Evolutionary conservation across 2,113 vertebrate species (phyloP).

Genomic region (Ictalurus furcatus): DNA sequence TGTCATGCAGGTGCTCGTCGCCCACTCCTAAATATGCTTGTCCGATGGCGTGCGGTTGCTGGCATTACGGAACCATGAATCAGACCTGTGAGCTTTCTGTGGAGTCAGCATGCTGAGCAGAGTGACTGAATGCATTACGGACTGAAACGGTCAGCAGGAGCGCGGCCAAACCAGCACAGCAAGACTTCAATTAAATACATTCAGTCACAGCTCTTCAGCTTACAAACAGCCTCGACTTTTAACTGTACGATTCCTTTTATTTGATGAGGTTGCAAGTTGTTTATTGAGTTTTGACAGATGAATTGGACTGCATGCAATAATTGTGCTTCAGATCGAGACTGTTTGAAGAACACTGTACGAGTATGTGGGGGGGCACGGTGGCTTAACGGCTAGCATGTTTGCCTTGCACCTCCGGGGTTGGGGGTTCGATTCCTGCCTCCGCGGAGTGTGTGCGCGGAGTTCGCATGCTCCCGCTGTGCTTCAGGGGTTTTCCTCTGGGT

Average conservation of each 20-base stretch:
- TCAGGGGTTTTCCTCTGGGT: too few species aligned
- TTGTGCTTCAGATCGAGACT: not conserved
- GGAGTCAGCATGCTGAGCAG: slow-evolving; percentile 45
- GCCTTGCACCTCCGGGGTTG: too few species aligned
- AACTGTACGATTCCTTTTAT: not conserved
- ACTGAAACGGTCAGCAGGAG: not conserved
- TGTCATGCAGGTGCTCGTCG: slow-evolving; percentile 49
- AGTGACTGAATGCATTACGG: slow-evolving; percentile 36
- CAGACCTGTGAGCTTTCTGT: slow-evolving; percentile 25
- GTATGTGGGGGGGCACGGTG: too few species aligned
- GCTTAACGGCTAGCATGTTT: too few species aligned
- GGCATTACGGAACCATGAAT: slow-evolving; percentile 48
- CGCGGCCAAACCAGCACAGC: not conserved
- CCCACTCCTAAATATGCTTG: slow-evolving; percentile 41
- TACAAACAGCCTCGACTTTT: slow-evolving; percentile 1
- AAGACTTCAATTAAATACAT: slow-evolving; percentile 37
- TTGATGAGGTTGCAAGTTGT: slow-evolving; percentile 16
- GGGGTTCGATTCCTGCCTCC: too few species aligned
- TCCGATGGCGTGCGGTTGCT: slow-evolving; percentile 32
- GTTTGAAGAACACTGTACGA: not conserved
- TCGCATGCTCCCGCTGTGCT: too few species aligned
- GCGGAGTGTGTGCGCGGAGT: too few species aligned
- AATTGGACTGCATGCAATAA: not conserved
- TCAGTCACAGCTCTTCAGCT: slow-evolving; percentile 9
- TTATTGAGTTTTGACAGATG: not conserved